Evolutionary conservation across 2,888 invertebrate genomes (phyloP).

Genomic region (Beris chalybata): DNA sequence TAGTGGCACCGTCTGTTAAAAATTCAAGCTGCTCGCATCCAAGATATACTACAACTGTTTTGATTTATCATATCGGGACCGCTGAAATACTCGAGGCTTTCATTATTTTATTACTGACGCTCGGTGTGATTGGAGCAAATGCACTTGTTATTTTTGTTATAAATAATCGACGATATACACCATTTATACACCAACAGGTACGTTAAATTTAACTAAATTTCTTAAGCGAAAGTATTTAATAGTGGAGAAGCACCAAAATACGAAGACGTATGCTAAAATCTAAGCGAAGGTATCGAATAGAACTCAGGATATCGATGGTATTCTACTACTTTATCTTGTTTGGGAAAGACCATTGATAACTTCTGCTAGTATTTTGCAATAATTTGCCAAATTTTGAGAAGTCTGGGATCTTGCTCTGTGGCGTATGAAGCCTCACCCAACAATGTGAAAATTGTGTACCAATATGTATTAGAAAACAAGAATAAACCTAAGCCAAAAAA

Average conservation of each 20-base stretch:
- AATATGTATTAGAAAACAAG: too few species aligned
- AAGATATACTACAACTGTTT: constrained; percentile 64
- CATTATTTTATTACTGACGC: constrained; percentile 73
- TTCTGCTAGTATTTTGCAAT: too few species aligned
- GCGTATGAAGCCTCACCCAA: too few species aligned
- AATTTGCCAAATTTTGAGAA: too few species aligned
- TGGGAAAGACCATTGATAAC: too few species aligned
- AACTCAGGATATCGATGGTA: neutral
- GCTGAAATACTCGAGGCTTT: constrained; percentile 76
- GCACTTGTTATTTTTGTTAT: constrained; percentile 79
- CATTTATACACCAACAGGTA: constrained; percentile 87
- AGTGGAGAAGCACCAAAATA: neutral
- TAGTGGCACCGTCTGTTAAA: constrained; percentile 77
- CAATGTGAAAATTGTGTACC: too few species aligned
- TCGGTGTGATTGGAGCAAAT: constrained; percentile 80
- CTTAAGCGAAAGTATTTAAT: neutral
- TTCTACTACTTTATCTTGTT: neutral
- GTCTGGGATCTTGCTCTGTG: too few species aligned
- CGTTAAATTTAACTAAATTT: constrained; percentile 40
- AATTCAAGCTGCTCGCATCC: constrained; percentile 83
- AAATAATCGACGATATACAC: constrained; percentile 80
- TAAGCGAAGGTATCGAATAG: neutral
- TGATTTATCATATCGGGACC: constrained; percentile 66
- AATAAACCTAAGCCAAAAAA: too few species aligned
- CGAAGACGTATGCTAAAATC: neutral